Evolutionary conservation across 2,888 invertebrate species (phyloP).

Genomic region (Patella ulyssiponensis): DNA sequence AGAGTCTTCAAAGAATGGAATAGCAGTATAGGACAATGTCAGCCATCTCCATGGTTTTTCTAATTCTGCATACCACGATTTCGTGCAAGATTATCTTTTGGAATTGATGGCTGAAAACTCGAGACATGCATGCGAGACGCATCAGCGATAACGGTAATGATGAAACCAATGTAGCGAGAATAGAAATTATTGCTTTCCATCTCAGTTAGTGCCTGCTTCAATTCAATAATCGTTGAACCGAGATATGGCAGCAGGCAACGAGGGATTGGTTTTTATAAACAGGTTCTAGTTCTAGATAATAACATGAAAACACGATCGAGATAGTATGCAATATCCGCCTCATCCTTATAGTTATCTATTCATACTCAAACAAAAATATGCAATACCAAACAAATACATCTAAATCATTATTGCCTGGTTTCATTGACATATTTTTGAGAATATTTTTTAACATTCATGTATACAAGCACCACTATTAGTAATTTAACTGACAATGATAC

Average conservation of each 20-base stretch:
- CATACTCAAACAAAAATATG: too few species aligned
- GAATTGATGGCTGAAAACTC: background rate
- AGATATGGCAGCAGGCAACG: background rate
- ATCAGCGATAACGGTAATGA: background rate
- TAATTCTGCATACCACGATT: slow-evolving; percentile 7
- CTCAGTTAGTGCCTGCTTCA: slow-evolving; percentile 2
- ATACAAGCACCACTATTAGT: too few species aligned
- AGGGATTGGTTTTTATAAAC: background rate
- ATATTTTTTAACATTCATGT: too few species aligned
- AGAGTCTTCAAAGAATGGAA: background rate
- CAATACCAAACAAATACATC: too few species aligned
- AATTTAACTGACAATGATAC: too few species aligned
- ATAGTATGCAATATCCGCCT: too few species aligned
- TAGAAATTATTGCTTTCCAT: slow-evolving; percentile 12
- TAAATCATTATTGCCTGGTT: too few species aligned
- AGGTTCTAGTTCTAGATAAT: too few species aligned
- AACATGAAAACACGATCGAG: too few species aligned
- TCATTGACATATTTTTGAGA: too few species aligned
- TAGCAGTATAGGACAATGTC: background rate
- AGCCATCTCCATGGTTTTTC: slow-evolving; percentile 5
- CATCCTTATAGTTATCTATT: too few species aligned
- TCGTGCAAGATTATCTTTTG: background rate
- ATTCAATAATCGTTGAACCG: slow-evolving; percentile 7
- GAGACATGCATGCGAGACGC: background rate
- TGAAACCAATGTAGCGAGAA: background rate